Conservation (phyloP, 2,797 vertebrate species). For the Typhlichthys eigenmanni region DNA sequence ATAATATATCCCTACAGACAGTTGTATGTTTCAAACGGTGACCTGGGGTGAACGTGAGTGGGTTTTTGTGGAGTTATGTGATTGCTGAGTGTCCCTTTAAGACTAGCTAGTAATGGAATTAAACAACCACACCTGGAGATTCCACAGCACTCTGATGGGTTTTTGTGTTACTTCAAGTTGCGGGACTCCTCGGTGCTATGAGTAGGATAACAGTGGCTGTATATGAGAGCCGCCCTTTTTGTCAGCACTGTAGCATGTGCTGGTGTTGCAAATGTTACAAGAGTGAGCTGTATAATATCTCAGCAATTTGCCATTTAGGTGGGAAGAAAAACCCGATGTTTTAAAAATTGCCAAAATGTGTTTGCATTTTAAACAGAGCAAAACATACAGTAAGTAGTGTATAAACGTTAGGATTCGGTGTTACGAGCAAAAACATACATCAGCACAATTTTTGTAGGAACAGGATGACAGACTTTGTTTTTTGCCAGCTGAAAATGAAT, state of each 20-base stretch:
- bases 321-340: conserved; percentile 49
- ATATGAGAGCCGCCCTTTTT: conserved; percentile 49
- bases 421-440: conserved; percentile 43
- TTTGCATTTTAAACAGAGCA: conserved; percentile 56
- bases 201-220: conserved; percentile 51
- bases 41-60: neutral
- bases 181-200: conserved; percentile 70
- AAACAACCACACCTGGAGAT: conserved; percentile 35
- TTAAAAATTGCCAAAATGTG: conserved; percentile 78
- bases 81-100: conserved; percentile 3
- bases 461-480: conserved; percentile 38
- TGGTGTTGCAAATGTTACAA: conserved; percentile 41
- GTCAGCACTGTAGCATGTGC: conserved; percentile 69
- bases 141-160: conserved; percentile 21
- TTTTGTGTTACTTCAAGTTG: conserved; percentile 34
- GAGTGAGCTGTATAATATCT: conserved; percentile 42
- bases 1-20: too few species aligned
- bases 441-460: conserved; percentile 63
- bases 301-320: conserved; percentile 42
- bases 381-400: conserved; percentile 38
- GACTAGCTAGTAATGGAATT: conserved; percentile 25
- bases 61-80: neutral
- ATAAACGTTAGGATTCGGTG: conserved; percentile 43
- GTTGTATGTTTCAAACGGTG: neutral
- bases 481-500: conserved; percentile 25